Evolutionary conservation across 2,888 invertebrate genomes (phyloP).

Genomic region (Tanypteryx hageni): DNA sequence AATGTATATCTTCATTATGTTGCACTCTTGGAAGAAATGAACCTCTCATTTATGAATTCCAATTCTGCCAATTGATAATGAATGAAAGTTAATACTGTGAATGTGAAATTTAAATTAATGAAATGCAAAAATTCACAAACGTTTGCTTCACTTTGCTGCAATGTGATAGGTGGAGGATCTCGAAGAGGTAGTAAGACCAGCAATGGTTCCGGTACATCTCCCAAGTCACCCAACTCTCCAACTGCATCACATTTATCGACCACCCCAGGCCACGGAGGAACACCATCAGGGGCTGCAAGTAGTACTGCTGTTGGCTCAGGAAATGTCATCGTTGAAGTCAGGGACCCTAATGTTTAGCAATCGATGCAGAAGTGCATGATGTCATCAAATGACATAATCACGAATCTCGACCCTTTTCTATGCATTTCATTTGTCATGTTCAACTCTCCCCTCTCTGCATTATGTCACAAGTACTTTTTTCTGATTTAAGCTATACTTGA

Average conservation of each 20-base stretch:
- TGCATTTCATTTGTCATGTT: constrained; percentile 53
- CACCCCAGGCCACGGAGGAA: constrained; percentile 71
- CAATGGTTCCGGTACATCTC: constrained; percentile 82
- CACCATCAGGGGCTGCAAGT: constrained; percentile 74
- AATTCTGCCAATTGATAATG: too few species aligned
- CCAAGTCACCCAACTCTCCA: constrained; percentile 81
- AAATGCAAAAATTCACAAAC: neutral
- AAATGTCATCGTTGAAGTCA: constrained; percentile 87
- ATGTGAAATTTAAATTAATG: neutral
- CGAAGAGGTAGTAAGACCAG: constrained; percentile 86
- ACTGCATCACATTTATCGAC: constrained; percentile 73
- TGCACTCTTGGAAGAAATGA: too few species aligned
- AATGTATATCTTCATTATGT: too few species aligned
- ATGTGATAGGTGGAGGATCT: constrained; percentile 77
- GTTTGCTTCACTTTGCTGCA: neutral
- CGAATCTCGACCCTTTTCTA: constrained; percentile 51
- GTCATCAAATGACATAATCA: constrained; percentile 37
- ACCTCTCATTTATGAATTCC: too few species aligned
- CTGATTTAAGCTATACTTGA: constrained; percentile 40
- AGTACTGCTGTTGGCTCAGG: too few species aligned
- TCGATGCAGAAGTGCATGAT: constrained; percentile 65
- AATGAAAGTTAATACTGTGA: too few species aligned
- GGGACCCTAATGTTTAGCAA: constrained; percentile 80
- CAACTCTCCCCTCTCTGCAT: constrained; percentile 37
- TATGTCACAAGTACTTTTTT: constrained; percentile 11